Conservation (phyloP, 2,797 vertebrate species). For the Pelodytes ibericus region DNA sequence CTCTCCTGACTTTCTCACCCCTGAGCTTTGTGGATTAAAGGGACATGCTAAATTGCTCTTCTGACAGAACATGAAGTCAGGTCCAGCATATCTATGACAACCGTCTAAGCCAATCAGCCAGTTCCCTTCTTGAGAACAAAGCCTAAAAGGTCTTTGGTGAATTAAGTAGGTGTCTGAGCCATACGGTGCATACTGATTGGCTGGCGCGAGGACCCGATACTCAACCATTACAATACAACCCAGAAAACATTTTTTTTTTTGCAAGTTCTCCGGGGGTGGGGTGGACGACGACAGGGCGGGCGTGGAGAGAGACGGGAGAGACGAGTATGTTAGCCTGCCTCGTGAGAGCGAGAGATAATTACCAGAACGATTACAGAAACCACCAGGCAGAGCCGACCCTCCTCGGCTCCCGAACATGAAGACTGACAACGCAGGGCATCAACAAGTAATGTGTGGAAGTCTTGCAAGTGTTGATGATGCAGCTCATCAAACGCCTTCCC, state of each 20-base stretch:
- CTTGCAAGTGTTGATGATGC: slow-evolving; percentile 62
- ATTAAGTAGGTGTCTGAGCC: background rate
- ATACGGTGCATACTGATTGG: background rate
- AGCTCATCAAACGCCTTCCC: slow-evolving; percentile 66
- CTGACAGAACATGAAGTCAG: background rate
- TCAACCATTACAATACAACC: background rate
- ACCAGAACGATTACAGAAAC: slow-evolving; percentile 62
- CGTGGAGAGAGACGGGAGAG: background rate
- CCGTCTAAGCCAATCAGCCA: background rate
- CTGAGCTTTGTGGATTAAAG: slow-evolving; percentile 1
- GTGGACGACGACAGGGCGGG: background rate
- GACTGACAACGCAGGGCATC: slow-evolving; percentile 59
- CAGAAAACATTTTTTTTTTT: too few relatives aligned
- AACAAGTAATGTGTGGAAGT: slow-evolving; percentile 60
- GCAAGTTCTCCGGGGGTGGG: background rate
- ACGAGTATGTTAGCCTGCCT: slow-evolving; percentile 34
- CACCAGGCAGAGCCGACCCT: slow-evolving; percentile 54
- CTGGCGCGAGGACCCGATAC: background rate
- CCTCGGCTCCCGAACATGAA: slow-evolving; percentile 42
- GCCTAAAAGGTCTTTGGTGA: background rate
- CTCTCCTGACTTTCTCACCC: background rate
- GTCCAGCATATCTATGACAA: background rate
- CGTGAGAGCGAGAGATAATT: slow-evolving; percentile 59
- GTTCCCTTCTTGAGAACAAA: background rate
- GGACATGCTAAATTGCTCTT: background rate